Evolutionary conservation across 2,797 vertebrate genomes (phyloP), one percentile per base, ranked within the genome.

Genomic region (Lutjanus campechanus): DNA sequence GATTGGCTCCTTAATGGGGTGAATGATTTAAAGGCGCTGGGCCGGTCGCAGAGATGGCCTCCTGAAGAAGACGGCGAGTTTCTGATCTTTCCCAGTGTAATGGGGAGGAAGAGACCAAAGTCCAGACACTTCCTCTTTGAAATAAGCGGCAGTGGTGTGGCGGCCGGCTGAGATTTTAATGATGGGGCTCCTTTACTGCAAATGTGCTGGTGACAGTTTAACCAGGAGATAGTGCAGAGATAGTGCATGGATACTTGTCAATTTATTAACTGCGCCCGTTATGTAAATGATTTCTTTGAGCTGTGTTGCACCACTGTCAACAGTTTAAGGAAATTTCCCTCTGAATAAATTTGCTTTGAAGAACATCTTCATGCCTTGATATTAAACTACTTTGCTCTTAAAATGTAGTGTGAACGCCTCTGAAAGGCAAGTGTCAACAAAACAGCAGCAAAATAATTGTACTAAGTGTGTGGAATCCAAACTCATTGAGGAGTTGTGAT

Each of bases 1-100:
- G 91, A 91, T 89, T 94, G 90, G 89, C 88, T 93, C 89, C 84
- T 85, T 95, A 95, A 96, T 94, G 92, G 93, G 92, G 87, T 88
- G 90, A 90, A 83, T 92, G 79, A 80, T 93, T 77, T 89, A 82
- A 87, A 88, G 83, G 71, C 12, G 22, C 75, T 1, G 64, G 82
- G 74, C 79, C 72, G 76, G 86, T 56, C 66, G 68, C 83, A 63
- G 81, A 82, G 74, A 83, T 66, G 82, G 80, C 81, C 77, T 77
- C 78, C 82, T 72, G 79, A 89, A 87, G 85, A 82, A 81, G 79
- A 83, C 64, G 51, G 44, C 25, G n/a, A 20, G 71, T 84, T 80
- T 82, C 77, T 90, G 84, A 89, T 90, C 83, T 86, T 82, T 74
- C 71, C 59, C 20, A 22, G 53, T 87, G 86, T 90, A 87, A 86